Conservation (phyloP, 2,888 invertebrate genomes). For the Cyclophora punctaria region DNA sequence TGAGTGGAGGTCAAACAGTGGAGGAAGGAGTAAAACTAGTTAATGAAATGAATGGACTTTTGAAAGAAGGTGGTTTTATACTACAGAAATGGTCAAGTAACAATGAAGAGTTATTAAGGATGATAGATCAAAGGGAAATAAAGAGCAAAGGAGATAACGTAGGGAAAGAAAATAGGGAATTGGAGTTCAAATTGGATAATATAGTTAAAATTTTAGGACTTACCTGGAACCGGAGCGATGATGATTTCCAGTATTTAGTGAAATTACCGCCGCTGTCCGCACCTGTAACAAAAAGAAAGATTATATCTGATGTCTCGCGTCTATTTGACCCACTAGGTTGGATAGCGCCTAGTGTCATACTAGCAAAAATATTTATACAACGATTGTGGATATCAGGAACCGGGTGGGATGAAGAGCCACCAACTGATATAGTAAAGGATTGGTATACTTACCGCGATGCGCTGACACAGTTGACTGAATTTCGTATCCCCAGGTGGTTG, state of each 20-base stretch:
- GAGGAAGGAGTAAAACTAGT: conserved; percentile 16
- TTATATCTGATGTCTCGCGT: conserved; percentile 25
- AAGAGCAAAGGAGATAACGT: conserved; percentile 1
- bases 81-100: conserved; percentile 28
- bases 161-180: conserved; percentile 15
- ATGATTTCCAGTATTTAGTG: conserved; percentile 13
- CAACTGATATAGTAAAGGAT: conserved; percentile 1
- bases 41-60: conserved; percentile 16
- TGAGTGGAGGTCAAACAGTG: conserved; percentile 15
- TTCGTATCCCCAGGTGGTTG: conserved; percentile 11
- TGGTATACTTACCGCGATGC: conserved; percentile 4
- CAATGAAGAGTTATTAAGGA: conserved; percentile 12
- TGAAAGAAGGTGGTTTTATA: conserved; percentile 19
- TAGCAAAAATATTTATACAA: conserved; percentile 28
- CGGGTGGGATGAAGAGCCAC: conserved; percentile 25
- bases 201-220: conserved; percentile 19
- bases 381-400: conserved; percentile 26
- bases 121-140: conserved; percentile 20
- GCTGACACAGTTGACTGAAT: neutral
- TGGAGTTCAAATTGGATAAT: conserved; percentile 16
- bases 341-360: conserved; percentile 23
- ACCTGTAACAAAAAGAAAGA: conserved; percentile 27
- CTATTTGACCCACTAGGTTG: conserved; percentile 32
- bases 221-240: neutral
- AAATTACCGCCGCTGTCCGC: conserved; percentile 8